Evolutionary conservation across 2,797 vertebrate genomes (phyloP), one percentile per base, ranked within the genome.

Genomic region (Apogon talboti): DNA sequence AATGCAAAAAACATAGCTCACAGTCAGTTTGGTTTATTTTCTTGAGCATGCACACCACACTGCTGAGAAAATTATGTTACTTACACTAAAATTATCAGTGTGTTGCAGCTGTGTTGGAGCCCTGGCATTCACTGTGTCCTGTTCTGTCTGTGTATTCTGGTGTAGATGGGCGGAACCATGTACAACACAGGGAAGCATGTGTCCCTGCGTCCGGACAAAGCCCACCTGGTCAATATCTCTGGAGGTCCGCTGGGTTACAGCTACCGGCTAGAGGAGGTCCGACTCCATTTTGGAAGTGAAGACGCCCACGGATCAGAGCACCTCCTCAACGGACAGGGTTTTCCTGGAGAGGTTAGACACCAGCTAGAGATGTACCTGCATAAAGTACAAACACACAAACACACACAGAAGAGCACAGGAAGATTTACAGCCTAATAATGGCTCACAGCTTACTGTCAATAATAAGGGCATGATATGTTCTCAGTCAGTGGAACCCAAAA

Each of bases 141-240:
- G 24, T 28, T 28, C 24, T 40, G 3, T 37, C 37, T 52, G 1
- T 42, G 7, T 63, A 19, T 67, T 24, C 57, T 28, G 33, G 3
- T 69, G 4, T 33, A 98, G 97, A 95, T 98, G 84, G 95, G 95
- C 14, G 95, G 97, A 40, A 98, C 96, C 2, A 98, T 98, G 96
- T 98, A 98, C 84, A 98, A 98, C 76, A 98, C 97, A 0, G 97
- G 97, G 47, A 96, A 95, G 62, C 96, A 98, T 0, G 96, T 98
- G 64, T 96, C 96, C 43, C 93, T 98, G 54, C 90, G 95, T 13
- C 90, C 96, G 13, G 96, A 98, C 91, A 98, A 96, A 79, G 95
- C 97, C 57, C 96, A 98, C 76, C 89, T 96, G 90, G 96, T 98
- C 66, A 98, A 98, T 84, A 94, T 98, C 86, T 97, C 97, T 0